Base-by-base conservation (phyloP, 1,140 invertebrate species). In the Venustaconcha ellipsiformis region DNA sequence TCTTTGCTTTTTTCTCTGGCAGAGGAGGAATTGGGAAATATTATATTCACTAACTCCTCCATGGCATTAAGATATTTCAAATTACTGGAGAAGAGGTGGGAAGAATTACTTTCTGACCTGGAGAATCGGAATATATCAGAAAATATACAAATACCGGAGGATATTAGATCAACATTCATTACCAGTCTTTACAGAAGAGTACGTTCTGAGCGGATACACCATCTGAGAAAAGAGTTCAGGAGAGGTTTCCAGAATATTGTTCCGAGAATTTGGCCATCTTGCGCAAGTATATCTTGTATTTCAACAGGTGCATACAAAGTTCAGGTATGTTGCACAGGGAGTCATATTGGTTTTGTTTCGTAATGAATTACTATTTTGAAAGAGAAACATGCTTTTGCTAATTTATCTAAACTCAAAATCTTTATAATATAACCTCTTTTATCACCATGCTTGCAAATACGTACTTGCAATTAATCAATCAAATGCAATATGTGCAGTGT, bases 1-100 rank as follows among this genome's bases (percentile, higher is more conserved):
- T 76, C 71, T 74, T 60, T 67, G 8, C 26, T 71, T 23, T 81
- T 65, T 57, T 58, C 79, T 30, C 67, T 82, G 18, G 73, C 82
- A 56, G 62, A 76, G 23, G 65, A 67, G 18, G 76, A 78, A 48
- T 63, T 70, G 6, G 73, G 62, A 14, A 85, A 82, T 71, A 65
- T 84, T 14, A 30, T 67, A 55, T 73, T 82, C 37, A 73, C 84
- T 55, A 76, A 73, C 5, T 58, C 74, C 58, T 72, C 71, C 17
- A 59, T 79, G 60, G 59, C 57, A 18, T 79, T 84, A 14, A 76
- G 30, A 8, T 76, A 68, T 63, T 76, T 80, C 57, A 64, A 73
- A 59, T 56, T 64, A 2, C 20, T 80, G n/a, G 74, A 80, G 17
- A 37, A 63, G 37, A 65, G 66, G 37, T 80, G 78, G 74, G 20